Percentiles rank a stretch among this genome's conserved stretches.
Conservation (phyloP, 2,797 vertebrate species). For the Myripristis murdjan region DNA sequence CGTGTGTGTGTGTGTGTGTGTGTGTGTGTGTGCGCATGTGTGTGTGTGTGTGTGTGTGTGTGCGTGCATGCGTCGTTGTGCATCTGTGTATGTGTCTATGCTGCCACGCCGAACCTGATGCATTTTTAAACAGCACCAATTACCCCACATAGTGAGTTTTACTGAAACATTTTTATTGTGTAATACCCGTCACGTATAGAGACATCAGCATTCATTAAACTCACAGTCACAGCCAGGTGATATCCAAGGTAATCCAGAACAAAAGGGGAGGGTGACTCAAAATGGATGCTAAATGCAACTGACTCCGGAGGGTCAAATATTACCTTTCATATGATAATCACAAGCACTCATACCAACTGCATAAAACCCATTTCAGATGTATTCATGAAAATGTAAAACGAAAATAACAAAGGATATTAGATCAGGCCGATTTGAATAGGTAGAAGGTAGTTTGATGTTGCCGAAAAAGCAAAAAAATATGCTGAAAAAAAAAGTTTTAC, state of each 20-base stretch:
- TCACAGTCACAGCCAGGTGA: constrained; percentile 78
- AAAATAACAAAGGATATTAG: constrained; percentile 31
- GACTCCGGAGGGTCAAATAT: constrained; percentile 80
- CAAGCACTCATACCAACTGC: constrained; percentile 51
- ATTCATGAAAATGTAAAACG: constrained; percentile 55
- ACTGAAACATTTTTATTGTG: constrained; percentile 87
- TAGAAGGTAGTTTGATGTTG: background rate
- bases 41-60: too few species aligned
- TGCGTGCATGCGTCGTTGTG: too few species aligned
- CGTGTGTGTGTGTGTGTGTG: background rate
- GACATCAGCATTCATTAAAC: constrained; percentile 85
- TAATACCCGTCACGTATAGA: constrained; percentile 83
- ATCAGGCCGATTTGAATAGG: constrained; percentile 23
- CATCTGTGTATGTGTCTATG: constrained; percentile 35
- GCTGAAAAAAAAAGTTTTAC: too few species aligned
- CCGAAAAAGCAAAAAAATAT: background rate
- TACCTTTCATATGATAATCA: constrained; percentile 80
- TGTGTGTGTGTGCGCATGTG: constrained; percentile 36
- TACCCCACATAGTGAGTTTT: constrained; percentile 85
- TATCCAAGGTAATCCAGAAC: constrained; percentile 74
- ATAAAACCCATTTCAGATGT: constrained; percentile 43
- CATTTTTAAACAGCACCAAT: constrained; percentile 89
- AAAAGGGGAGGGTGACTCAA: constrained; percentile 66
- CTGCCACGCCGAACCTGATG: constrained; percentile 76
- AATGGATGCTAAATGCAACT: constrained; percentile 77